These are phyloP conservation scores for Blera fallax DNA, from an alignment of 2,888 invertebrate genomes.

Conservation along the genomic window DNA sequence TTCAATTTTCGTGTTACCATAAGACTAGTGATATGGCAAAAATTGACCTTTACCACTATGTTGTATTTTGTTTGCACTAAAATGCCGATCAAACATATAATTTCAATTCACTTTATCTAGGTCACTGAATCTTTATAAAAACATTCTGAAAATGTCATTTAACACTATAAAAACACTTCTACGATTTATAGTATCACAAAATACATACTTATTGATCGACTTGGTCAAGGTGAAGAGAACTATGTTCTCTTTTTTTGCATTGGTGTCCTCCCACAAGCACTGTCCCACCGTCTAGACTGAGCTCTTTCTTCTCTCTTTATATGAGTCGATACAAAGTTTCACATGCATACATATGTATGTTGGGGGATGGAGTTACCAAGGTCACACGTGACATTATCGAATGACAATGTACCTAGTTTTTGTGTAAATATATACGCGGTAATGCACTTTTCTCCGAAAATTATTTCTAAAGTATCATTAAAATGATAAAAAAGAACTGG, in stretches of 20 bases:
- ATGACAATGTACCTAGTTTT: background rate
- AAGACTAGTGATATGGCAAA: too few species aligned
- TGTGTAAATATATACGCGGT: background rate
- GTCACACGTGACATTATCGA: conserved; percentile 42
- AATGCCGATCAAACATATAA: too few species aligned
- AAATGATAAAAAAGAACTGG: conserved; percentile 23
- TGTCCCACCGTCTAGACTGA: conserved; percentile 20
- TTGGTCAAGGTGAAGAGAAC: conserved; percentile 11
- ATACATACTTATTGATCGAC: background rate
- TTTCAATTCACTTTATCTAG: too few species aligned
- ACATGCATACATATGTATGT: too few species aligned
- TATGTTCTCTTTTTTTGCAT: background rate
- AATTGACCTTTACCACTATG: too few species aligned
- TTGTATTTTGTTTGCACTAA: too few species aligned
- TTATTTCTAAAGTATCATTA: conserved; percentile 29
- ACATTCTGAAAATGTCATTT: background rate
- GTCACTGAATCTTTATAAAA: too few species aligned
- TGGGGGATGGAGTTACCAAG: conserved; percentile 59
- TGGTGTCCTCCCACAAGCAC: background rate
- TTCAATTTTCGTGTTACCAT: background rate
- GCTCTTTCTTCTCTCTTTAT: background rate
- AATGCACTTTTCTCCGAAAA: conserved; percentile 18
- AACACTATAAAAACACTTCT: background rate
- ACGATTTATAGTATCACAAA: background rate
- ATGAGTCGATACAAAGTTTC: conserved; percentile 7